Base-by-base conservation (phyloP, 2,888 invertebrate genomes). In the Rotaria magnacalcarata region DNA sequence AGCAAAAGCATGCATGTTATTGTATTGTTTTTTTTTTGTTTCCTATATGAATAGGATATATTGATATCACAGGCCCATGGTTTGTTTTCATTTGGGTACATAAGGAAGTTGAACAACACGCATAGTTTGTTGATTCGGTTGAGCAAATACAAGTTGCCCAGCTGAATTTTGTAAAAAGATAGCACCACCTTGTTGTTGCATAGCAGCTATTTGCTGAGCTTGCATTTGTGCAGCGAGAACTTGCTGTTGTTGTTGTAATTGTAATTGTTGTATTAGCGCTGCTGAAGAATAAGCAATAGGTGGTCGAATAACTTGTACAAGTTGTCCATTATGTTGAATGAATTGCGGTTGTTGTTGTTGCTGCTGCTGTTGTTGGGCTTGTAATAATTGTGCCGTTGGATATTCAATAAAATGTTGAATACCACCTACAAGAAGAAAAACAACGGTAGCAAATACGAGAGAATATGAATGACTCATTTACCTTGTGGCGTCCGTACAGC, bases 31-130 rank as follows among this genome's bases (percentile, higher is more conserved):
- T 24, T 56, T 56, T 2, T 14, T n/a, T 34, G 67, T n/a, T 19
- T 67, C 11, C 11, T 34, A 16, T 67, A 34, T 67, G 27, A 50
- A 50, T 50, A 50, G 16, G 8, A 52, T 52, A 16, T 52, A 52
- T 16, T 4, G 3, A 52, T 27, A 67, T 67, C 67, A 67, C 67
- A 67, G 67, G 34, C 67, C 67, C 67, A 24, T 67, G 16, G 10
- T 21, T 54, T 54, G 34, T 14, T 34, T 24, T 80, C 47, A 80
- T 80, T 80, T 80, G 8, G 80, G 47, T 80, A 80, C 47, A 80
- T 80, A 80, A 80, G 80, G 80, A 80, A 80, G n/a, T 43, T 80
- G 80, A 80, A 80, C 80, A n/a, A 80, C 43, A 24, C 80, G 80
- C 43, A 80, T 47, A 7, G 80, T 47, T 80, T 80, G 80, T n/a